A percentile compares a stretch with the other conserved stretches of the same genome.
phyloP scores from a whole-genome alignment of 92 coral and sea anemone genomes.

The Phymanthus crucifer region DNA sequence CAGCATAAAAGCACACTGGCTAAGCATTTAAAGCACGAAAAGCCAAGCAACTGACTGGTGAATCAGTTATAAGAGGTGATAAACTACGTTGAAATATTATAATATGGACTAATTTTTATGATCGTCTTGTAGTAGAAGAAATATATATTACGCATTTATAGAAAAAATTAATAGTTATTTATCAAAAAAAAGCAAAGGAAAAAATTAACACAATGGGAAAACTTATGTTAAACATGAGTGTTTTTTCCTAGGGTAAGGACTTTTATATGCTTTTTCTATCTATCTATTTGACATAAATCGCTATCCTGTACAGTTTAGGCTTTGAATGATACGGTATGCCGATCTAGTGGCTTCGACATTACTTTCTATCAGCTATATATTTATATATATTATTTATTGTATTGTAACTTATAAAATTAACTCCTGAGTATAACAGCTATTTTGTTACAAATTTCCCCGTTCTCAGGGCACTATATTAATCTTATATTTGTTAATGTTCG shows the following conservation, averaged over 20 bases:
- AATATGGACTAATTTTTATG: conserved; percentile 87
- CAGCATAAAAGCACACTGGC: background rate
- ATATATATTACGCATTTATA: conserved; percentile 79
- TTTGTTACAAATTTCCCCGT: conserved; percentile 78
- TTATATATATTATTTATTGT: conserved; percentile 92
- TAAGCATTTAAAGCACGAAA: background rate
- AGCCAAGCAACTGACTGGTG: conserved; percentile 39
- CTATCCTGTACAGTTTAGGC: conserved; percentile 88
- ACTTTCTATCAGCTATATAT: conserved; percentile 72
- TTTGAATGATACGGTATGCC: conserved; percentile 67
- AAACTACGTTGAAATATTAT: conserved; percentile 66
- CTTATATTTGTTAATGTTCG: conserved; percentile 84
- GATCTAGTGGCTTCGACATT: conserved; percentile 39
- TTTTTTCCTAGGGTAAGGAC: conserved; percentile 63
- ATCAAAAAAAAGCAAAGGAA: conserved; percentile 63
- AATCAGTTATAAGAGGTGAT: conserved; percentile 41
- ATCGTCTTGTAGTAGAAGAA: conserved; percentile 62
- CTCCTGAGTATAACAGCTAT: conserved; percentile 75
- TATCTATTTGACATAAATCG: conserved; percentile 80
- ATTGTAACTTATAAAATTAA: conserved; percentile 90
- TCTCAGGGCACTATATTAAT: conserved; percentile 46
- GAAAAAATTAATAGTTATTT: conserved; percentile 74
- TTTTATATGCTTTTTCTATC: conserved; percentile 77
- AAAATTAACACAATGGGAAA: conserved; percentile 72
- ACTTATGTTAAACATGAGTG: conserved; percentile 82